These are phyloP conservation scores for Pampusana beccarii DNA, from an alignment of 2,113 vertebrate genomes.

Conservation along the genomic window DNA sequence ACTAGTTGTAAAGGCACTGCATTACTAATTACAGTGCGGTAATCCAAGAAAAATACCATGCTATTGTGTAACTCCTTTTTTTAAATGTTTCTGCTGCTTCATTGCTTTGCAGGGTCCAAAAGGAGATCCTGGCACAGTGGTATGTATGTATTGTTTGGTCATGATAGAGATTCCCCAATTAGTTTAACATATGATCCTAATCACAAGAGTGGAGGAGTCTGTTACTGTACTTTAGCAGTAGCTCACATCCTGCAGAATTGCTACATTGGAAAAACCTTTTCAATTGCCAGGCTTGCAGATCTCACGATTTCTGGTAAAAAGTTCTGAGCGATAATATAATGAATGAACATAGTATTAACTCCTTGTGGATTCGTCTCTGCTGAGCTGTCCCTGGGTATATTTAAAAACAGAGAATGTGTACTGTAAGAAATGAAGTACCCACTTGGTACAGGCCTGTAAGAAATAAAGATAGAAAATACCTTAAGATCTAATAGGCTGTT, in stretches of 20 bases:
- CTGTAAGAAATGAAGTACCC: no score
- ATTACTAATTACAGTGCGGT: neutral
- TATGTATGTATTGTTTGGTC: conserved; percentile 76
- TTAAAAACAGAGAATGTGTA: neutral
- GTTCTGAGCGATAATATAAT: neutral
- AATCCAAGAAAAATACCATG: fast-evolving
- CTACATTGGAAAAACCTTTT: neutral
- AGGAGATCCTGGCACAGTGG: conserved; percentile 88
- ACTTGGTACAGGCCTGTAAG: no score
- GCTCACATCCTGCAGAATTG: neutral
- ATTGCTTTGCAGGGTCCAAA: conserved; percentile 86
- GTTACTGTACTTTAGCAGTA: neutral
- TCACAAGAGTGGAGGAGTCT: neutral
- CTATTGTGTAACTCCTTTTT: neutral
- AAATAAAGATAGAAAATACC: neutral
- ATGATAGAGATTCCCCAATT: neutral
- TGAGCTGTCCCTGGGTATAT: neutral
- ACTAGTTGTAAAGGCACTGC: neutral
- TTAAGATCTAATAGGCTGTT: neutral
- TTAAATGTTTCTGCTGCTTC: neutral
- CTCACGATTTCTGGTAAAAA: neutral
- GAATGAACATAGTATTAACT: neutral
- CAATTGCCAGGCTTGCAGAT: neutral
- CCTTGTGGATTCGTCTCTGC: neutral
- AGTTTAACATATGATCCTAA: neutral